These are phyloP conservation scores for Andinoacara biseriatus DNA, from an alignment of 2,113 vertebrate species.

Conservation along the genomic window DNA sequence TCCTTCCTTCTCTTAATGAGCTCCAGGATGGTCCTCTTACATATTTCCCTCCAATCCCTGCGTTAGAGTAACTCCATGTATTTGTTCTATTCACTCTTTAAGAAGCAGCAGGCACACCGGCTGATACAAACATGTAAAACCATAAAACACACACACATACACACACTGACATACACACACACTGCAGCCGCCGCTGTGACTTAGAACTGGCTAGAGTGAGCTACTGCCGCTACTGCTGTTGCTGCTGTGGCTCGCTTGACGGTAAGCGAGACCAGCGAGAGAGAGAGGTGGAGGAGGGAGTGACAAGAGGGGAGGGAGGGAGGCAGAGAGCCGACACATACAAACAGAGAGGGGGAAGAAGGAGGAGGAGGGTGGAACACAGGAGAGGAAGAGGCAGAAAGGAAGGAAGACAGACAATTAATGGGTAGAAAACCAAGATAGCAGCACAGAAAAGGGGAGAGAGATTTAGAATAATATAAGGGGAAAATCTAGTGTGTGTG, in stretches of 20 bases:
- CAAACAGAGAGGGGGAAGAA: conserved; percentile 44
- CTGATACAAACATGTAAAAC: conserved; percentile 35
- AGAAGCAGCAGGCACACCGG: conserved; percentile 30
- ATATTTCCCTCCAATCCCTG: conserved; percentile 37
- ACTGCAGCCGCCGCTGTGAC: conserved; percentile 61
- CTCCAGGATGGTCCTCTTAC: conserved; percentile 35
- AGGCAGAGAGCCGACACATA: conserved; percentile 59
- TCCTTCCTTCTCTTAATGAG: conserved; percentile 62
- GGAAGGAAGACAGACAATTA: conserved; percentile 68
- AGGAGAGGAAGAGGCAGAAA: conserved; percentile 64
- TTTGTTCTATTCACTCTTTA: conserved; percentile 21
- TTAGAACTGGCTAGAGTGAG: conserved; percentile 61
- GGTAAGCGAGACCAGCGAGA: conserved; percentile 48
- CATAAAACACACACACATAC: conserved; percentile 12
- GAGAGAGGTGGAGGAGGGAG: conserved; percentile 23
- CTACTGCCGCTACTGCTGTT: conserved; percentile 52
- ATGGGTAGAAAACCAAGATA: conserved; percentile 53
- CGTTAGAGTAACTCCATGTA: conserved; percentile 57
- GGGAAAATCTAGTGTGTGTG: not conserved
- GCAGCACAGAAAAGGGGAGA: conserved; percentile 35
- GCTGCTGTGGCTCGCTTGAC: conserved; percentile 66
- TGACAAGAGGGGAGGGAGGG: conserved; percentile 50
- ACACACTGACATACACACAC: conserved; percentile 25
- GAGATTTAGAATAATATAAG: conserved; percentile 9
- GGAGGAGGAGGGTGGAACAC: conserved; percentile 36